Percentiles rank a stretch among this genome's conserved stretches.
Conservation (phyloP, 2,888 invertebrate genomes). For the Cataglyphis livida region DNA sequence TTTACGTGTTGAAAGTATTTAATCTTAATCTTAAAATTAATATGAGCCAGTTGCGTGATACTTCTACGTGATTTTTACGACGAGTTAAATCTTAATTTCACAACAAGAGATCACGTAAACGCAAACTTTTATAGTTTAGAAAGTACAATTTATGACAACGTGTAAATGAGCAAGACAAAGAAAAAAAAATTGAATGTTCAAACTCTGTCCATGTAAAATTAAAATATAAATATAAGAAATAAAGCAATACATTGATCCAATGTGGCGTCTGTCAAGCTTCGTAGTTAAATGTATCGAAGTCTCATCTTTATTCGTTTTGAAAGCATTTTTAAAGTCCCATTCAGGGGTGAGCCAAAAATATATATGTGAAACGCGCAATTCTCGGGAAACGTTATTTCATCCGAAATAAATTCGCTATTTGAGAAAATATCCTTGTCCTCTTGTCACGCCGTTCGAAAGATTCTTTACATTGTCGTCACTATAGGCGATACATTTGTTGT, state of each 20-base stretch:
- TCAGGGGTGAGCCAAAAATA: conserved; percentile 61
- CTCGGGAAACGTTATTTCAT: conserved; percentile 48
- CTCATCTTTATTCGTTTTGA: not conserved
- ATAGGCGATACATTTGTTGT: conserved; percentile 26
- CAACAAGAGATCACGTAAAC: not conserved
- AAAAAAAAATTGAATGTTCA: not conserved
- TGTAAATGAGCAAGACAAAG: not conserved
- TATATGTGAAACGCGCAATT: conserved; percentile 61
- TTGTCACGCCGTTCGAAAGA: conserved; percentile 47
- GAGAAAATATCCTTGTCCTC: conserved; percentile 71
- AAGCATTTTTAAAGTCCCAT: conserved; percentile 13
- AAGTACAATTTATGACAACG: not conserved
- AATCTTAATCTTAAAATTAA: conserved; percentile 6
- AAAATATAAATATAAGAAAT: not conserved
- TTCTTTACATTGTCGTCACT: conserved; percentile 63
- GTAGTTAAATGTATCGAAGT: not conserved
- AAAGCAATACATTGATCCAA: not conserved
- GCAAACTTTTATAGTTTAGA: not conserved
- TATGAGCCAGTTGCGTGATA: conserved; percentile 12
- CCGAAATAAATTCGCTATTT: conserved; percentile 70
- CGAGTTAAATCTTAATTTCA: conserved; percentile 24
- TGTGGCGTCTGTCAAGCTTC: not conserved
- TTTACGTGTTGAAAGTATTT: not conserved
- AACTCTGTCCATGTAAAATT: not conserved
- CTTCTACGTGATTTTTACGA: conserved; percentile 1